These are phyloP conservation scores for Parambassis ranga DNA, from an alignment of 2,797 vertebrate species.

Conservation along the genomic window DNA sequence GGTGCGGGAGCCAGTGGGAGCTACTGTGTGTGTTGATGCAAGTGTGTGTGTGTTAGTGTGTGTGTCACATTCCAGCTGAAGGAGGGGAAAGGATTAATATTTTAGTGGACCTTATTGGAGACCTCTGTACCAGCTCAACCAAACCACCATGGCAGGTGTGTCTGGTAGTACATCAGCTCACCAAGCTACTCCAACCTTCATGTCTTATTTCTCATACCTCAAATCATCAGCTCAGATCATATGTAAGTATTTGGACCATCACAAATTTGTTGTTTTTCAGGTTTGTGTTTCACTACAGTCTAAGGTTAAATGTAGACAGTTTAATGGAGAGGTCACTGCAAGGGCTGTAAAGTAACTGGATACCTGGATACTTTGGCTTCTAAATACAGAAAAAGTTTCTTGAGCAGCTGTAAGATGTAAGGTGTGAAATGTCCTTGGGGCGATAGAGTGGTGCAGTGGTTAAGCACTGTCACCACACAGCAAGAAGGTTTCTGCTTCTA, in stretches of 20 bases:
- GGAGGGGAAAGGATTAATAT: constrained; percentile 80
- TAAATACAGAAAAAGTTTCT: no score
- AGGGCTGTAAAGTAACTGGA: no score
- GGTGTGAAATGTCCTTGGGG: no score
- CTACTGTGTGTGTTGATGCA: constrained; percentile 60
- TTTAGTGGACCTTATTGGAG: constrained; percentile 82
- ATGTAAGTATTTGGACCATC: background rate
- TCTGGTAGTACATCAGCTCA: constrained; percentile 17
- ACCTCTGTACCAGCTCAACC: constrained; percentile 70
- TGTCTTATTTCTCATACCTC: background rate
- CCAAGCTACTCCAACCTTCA: constrained; percentile 33
- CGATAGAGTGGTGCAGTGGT: no score
- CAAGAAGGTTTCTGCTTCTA: no score
- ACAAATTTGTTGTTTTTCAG: background rate
- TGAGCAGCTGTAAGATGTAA: no score
- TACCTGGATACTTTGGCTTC: no score
- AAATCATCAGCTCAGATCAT: background rate
- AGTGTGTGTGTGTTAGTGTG: constrained; percentile 33
- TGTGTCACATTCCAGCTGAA: constrained; percentile 65
- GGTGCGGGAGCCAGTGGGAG: constrained; percentile 70
- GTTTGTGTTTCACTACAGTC: no score
- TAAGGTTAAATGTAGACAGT: no score
- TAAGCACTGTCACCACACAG: no score
- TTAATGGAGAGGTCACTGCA: no score
- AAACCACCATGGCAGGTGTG: constrained; percentile 62